These are phyloP conservation scores for Steinernema khuongi DNA, from an alignment of 1,140 invertebrate species.

Conservation along the genomic window DNA sequence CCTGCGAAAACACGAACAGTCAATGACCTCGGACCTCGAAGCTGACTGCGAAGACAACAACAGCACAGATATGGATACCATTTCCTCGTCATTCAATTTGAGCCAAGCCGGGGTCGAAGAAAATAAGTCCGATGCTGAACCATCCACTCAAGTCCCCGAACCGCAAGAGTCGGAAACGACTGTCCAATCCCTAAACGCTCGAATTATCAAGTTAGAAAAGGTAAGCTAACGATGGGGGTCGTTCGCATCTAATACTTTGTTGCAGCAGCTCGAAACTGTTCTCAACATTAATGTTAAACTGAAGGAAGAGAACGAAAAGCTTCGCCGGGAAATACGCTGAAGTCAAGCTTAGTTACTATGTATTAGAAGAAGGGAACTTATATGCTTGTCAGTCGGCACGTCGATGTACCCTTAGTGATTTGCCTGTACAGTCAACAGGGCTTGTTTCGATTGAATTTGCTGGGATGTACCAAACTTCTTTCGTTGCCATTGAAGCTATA, in stretches of 20 bases:
- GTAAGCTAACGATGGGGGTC: neutral
- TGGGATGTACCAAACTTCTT: no score
- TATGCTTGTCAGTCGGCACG: no score
- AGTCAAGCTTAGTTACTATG: no score
- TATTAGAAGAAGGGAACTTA: no score
- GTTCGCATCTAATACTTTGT: neutral
- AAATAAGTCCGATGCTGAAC: neutral
- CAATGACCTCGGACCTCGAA: neutral
- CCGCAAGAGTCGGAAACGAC: neutral
- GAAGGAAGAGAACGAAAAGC: conserved; percentile 2
- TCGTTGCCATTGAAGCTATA: no score
- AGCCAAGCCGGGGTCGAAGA: neutral
- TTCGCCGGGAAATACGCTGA: no score
- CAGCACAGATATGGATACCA: conserved; percentile 1
- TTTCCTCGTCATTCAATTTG: conserved; percentile 1
- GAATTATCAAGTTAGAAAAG: neutral
- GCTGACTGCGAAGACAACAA: conserved; percentile 7
- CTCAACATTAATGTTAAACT: neutral
- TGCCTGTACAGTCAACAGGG: no score
- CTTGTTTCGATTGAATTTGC: no score
- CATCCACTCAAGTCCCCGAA: neutral
- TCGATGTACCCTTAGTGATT: no score
- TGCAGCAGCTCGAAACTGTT: neutral
- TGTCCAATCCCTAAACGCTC: neutral
- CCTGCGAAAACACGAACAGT: conserved; percentile 1